Conservation (phyloP, 2,113 vertebrate species). For the Clarias gariepinus region DNA sequence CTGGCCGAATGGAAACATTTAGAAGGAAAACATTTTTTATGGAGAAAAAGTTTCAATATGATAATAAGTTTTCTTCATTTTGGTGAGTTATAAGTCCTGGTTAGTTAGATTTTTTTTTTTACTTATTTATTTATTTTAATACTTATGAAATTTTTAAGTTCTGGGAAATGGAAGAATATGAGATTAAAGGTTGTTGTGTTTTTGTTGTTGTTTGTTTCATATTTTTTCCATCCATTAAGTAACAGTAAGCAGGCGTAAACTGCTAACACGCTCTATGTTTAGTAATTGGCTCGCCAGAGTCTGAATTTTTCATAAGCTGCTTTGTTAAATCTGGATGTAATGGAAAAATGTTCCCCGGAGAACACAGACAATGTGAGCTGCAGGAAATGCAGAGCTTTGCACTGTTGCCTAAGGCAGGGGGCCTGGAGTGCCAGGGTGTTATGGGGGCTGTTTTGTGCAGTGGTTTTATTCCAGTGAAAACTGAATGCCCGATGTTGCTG, state of each 20-base stretch:
- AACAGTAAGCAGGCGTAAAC: not conserved
- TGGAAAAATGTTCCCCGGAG: not conserved
- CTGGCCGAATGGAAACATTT: too few relatives aligned
- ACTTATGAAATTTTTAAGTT: not conserved
- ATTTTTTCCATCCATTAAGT: not conserved
- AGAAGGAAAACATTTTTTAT: not conserved
- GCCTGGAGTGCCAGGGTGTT: too few relatives aligned
- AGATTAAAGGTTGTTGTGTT: not conserved
- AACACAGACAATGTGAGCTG: not conserved
- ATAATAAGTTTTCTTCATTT: not conserved
- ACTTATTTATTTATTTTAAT: not conserved
- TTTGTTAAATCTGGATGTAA: not conserved
- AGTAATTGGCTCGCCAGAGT: not conserved
- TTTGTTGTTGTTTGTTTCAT: not conserved
- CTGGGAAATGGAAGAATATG: not conserved
- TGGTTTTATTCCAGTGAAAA: not conserved
- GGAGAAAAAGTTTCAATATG: not conserved
- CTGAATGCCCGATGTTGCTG: not conserved
- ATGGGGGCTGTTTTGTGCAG: not conserved
- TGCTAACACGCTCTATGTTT: not conserved
- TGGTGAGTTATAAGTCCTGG: not conserved
- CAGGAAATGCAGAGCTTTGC: not conserved
- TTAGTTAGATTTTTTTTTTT: not conserved
- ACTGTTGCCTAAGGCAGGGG: not conserved
- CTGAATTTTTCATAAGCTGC: conserved; percentile 5